Base-by-base conservation (phyloP, 1,140 invertebrate species). In the Nylanderia fulva region DNA sequence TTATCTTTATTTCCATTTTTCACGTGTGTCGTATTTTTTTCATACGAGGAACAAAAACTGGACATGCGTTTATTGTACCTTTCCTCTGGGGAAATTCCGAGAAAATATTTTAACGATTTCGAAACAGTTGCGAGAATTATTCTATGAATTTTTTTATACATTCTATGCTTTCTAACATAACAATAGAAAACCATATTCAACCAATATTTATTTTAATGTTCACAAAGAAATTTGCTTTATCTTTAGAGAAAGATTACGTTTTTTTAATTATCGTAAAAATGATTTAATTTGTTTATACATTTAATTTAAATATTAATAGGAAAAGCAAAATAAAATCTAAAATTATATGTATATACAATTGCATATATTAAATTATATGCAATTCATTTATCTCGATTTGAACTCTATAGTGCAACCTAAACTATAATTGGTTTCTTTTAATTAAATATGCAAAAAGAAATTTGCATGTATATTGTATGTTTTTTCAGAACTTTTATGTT, bases 1-100 rank as follows among this genome's bases (percentile, higher is more conserved):
- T 39, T 18, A 83, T 72, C 77, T 42, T 42, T 71, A 45, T 60
- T 82, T 58, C 52, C 18, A 82, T 71, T 82, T 82, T 82, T 82
- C 66, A 29, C n/a, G 33, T 71, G 33, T 71, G 11, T 18, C 29
- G 39, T 76, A 54, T 76, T 48, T 48, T 54, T n/a, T 21, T 13
- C 21, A 21, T 27, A 18, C 24, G 52, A 36, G 52, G 18, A 27
- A 71, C 24, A 82, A 58, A 71, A 60, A 42, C 24, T 71, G 18
- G 11, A 27, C 56, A 69, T 36, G 21, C 24, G 24, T 52, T 42
- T 56, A 29, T 82, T 42, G 27, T n/a, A 15, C 13, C 36, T 58
- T 24, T 29, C 24, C 52, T n/a, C 61, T 18, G 18, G 77, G 52
- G 24, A 58, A 80, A 71, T 69, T 58, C 24, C 13, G 18, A 21